These are phyloP conservation scores for Zapus hudsonius DNA, from an alignment of 2,113 vertebrate species.

Conservation along the genomic window DNA sequence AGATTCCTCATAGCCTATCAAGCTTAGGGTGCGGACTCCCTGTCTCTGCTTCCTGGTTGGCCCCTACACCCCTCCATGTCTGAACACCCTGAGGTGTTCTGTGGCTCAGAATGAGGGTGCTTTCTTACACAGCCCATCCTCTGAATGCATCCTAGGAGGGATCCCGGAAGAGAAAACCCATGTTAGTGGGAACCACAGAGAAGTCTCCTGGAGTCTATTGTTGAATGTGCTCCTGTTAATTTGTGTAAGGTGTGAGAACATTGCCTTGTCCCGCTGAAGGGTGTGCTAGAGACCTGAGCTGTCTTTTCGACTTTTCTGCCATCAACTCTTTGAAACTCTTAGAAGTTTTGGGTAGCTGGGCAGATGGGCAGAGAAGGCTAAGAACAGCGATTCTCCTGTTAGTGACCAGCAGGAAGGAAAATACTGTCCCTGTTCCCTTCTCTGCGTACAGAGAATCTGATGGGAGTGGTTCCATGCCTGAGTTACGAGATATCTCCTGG, in stretches of 20 bases:
- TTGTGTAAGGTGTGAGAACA: background rate
- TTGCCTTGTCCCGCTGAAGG: background rate
- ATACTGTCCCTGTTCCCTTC: background rate
- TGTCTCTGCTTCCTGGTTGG: too few species aligned
- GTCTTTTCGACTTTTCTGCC: background rate
- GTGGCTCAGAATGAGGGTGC: accelerated
- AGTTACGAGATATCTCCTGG: background rate
- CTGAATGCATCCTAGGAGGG: accelerated
- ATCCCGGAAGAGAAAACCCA: background rate
- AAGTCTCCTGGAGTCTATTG: background rate
- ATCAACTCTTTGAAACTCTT: background rate
- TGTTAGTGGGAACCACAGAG: background rate
- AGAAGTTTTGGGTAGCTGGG: background rate
- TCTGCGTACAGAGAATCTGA: background rate
- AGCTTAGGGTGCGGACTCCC: background rate
- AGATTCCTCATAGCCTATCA: background rate
- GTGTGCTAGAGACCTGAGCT: accelerated
- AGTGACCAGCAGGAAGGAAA: background rate
- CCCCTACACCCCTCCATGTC: accelerated
- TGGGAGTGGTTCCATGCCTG: background rate
- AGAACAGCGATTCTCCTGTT: accelerated
- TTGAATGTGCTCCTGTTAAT: accelerated
- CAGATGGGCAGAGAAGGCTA: background rate
- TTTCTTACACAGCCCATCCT: background rate
- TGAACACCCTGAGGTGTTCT: background rate